These are phyloP conservation scores for Helicorthomorpha holstii DNA, from an alignment of 1,140 invertebrate genomes.

Conservation along the genomic window DNA sequence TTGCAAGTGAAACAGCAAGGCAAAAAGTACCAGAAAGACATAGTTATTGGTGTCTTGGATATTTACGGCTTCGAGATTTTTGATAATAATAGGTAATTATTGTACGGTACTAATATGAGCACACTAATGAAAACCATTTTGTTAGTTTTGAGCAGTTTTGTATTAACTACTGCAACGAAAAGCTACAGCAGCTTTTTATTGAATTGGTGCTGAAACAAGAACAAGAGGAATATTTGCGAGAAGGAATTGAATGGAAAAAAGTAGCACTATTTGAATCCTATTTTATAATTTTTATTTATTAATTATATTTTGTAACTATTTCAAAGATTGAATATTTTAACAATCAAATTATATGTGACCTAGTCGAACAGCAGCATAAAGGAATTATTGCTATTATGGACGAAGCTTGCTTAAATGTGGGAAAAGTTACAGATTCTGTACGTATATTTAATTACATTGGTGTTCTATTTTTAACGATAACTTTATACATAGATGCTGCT, in stretches of 20 bases:
- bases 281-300: background rate
- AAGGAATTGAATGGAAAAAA: slow-evolving; percentile 81
- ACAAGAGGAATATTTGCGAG: slow-evolving; percentile 82
- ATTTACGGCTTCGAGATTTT: slow-evolving; percentile 98
- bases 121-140: slow-evolving; percentile 1
- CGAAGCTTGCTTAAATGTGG: slow-evolving; percentile 85
- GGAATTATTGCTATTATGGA: slow-evolving; percentile 86
- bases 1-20: slow-evolving; percentile 39
- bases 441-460: background rate
- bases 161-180: slow-evolving; percentile 96
- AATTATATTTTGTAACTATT: background rate
- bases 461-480: slow-evolving; percentile 1
- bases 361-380: slow-evolving; percentile 75
- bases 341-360: slow-evolving; percentile 65
- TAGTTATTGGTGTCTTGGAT: slow-evolving; percentile 85
- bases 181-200: slow-evolving; percentile 89
- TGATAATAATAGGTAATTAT: slow-evolving; percentile 52
- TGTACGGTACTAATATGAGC: slow-evolving; percentile 1
- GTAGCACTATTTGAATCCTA: slow-evolving; percentile 1
- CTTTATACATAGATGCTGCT: slow-evolving; percentile 47
- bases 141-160: slow-evolving; percentile 85
- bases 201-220: slow-evolving; percentile 89
- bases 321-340: slow-evolving; percentile 62
- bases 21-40: slow-evolving; percentile 40
- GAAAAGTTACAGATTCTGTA: slow-evolving; percentile 73